These are phyloP conservation scores for Drosophila planitibia DNA, from an alignment of 2,888 invertebrate genomes.

Conservation along the genomic window DNA sequence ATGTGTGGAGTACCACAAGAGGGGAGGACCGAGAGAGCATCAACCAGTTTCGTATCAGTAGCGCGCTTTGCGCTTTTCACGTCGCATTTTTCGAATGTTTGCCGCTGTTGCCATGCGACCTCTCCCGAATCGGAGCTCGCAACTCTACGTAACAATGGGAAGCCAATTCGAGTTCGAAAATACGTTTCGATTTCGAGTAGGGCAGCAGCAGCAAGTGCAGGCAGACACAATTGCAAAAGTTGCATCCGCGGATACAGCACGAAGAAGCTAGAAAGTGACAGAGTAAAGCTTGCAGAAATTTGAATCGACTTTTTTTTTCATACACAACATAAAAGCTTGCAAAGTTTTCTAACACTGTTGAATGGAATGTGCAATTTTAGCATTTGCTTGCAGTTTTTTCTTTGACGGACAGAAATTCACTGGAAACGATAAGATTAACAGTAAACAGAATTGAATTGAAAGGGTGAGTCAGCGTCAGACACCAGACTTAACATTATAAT, in stretches of 20 bases:
- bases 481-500: not conserved
- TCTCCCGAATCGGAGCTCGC: slow-evolving; percentile 1
- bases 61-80: slow-evolving; percentile 21
- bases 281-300: slow-evolving; percentile 6
- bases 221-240: slow-evolving; percentile 37
- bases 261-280: not conserved
- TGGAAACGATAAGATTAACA: slow-evolving; percentile 57
- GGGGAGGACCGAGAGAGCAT: slow-evolving; percentile 4
- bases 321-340: not conserved
- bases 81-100: slow-evolving; percentile 27
- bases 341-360: not conserved
- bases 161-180: not conserved
- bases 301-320: not conserved
- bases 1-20: not conserved
- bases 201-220: slow-evolving; percentile 9
- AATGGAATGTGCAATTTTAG: slow-evolving; percentile 34
- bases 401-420: not conserved
- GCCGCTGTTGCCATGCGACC: slow-evolving; percentile 59
- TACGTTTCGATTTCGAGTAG: not conserved
- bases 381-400: slow-evolving; percentile 44
- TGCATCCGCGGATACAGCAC: slow-evolving; percentile 5
- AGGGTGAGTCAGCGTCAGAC: slow-evolving; percentile 39
- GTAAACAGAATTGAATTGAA: not conserved
- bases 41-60: slow-evolving; percentile 67
- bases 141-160: slow-evolving; percentile 27